These are phyloP conservation scores for Periplaneta americana DNA, from an alignment of 1,140 invertebrate species.

Conservation along the genomic window DNA sequence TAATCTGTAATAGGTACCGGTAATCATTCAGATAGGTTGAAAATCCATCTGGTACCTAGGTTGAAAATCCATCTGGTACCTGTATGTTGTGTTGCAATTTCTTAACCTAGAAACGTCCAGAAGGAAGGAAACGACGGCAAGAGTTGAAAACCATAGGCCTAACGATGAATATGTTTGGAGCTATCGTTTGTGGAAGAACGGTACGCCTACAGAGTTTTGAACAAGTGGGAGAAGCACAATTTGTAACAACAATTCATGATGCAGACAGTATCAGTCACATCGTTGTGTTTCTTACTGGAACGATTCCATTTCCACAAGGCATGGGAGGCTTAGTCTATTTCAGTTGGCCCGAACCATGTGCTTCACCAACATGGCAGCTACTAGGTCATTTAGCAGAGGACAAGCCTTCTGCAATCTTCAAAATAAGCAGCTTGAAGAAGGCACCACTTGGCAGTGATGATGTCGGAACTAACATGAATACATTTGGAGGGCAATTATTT, in stretches of 20 bases:
- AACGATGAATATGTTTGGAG: slow-evolving; percentile 50
- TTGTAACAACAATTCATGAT: slow-evolving; percentile 83
- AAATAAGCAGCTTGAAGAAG: slow-evolving; percentile 82
- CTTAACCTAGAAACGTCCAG: too few relatives aligned
- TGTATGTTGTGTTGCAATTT: too few relatives aligned
- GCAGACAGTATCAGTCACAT: slow-evolving; percentile 92
- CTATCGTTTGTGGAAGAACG: slow-evolving; percentile 60
- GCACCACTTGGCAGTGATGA: background rate
- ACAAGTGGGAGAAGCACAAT: slow-evolving; percentile 74
- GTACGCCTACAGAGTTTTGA: slow-evolving; percentile 91
- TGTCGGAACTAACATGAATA: slow-evolving; percentile 20
- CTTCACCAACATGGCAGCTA: slow-evolving; percentile 87
- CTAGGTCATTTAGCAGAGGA: slow-evolving; percentile 86
- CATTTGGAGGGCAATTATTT: slow-evolving; percentile 46
- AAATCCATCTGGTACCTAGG: too few relatives aligned
- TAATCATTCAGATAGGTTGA: too few relatives aligned
- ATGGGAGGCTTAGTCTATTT: slow-evolving; percentile 87
- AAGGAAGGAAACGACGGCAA: too few relatives aligned
- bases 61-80: too few relatives aligned
- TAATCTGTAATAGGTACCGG: too few relatives aligned
- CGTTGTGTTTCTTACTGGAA: slow-evolving; percentile 91
- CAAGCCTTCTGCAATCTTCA: slow-evolving; percentile 95
- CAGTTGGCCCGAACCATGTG: slow-evolving; percentile 85
- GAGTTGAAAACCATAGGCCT: too few relatives aligned
- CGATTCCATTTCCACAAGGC: slow-evolving; percentile 75